Base-by-base conservation (phyloP, 2,888 invertebrate species). In the Tachina fera region DNA sequence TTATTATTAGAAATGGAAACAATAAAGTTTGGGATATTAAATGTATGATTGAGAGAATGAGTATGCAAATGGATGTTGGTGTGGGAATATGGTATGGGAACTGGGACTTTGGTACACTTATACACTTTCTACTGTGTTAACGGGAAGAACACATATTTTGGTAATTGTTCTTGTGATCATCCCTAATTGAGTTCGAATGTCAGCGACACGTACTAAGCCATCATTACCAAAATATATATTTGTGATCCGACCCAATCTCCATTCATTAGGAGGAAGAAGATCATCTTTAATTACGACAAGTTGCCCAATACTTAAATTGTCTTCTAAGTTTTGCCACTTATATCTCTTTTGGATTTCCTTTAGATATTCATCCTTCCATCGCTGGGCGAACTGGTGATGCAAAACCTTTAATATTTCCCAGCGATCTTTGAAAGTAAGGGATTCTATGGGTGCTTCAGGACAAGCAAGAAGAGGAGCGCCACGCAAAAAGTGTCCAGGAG, bases 351-450 rank as follows among this genome's bases (percentile, higher is more conserved):
- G 31, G 31, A 77, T 31, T 14, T 47, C 47, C 2, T 47, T 47
- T 47, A 13, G 47, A 47, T 31, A 31, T 31, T 31, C 31, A 16
- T 76, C 60, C 31, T 84, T 71, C 71, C 84, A 80, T 0, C 76
- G 60, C 11, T 43, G 47, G 3, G 65, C 75, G 8, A 75, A 79
- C 9, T 71, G 47, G 11, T 80, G 75, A n/a, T 79, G 70, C 6
- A 84, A 58, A 31, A 51, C 41, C 51, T 84, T 80, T 3, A 84
- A 9, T 39, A 63, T 70, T 16, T 84, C 58, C 71, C 76, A 84
- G 0, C 76, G 51, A 47, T 79, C 67, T 43, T 3, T 45, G 9
- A 65, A 16, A 10, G 65, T 56, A 14, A 71, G 41, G 19, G 47
- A 47, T 47, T 47, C 47, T 47, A 31, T 31, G 31, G 31, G 31